Evolutionary conservation across 2,888 invertebrate genomes (phyloP).

Genomic region (Lysandra bellargus): DNA sequence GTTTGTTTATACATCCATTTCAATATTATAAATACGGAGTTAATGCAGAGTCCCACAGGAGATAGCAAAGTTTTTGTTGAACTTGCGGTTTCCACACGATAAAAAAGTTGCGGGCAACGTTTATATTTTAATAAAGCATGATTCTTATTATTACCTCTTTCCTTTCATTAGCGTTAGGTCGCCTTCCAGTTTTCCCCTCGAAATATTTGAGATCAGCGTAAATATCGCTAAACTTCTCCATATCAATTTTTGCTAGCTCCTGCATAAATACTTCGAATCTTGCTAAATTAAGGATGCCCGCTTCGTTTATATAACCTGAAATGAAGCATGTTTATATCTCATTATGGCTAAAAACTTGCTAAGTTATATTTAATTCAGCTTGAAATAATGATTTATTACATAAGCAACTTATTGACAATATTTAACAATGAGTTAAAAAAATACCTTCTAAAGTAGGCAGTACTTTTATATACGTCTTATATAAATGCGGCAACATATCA

Average conservation of each 20-base stretch:
- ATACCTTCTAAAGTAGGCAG: slow-evolving; percentile 92
- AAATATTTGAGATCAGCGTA: slow-evolving; percentile 92
- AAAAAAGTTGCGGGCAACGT: background rate
- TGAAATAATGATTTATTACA: background rate
- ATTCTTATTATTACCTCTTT: slow-evolving; percentile 53
- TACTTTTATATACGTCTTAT: slow-evolving; percentile 92
- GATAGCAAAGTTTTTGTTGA: too few species aligned
- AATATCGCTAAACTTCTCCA: slow-evolving; percentile 87
- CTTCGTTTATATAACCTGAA: slow-evolving; percentile 95
- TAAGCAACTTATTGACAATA: background rate
- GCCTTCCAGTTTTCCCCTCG: slow-evolving; percentile 87
- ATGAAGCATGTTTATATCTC: slow-evolving; percentile 27
- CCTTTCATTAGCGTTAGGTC: slow-evolving; percentile 70
- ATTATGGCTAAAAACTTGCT: too few species aligned
- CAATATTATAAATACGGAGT: too few species aligned
- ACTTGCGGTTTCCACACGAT: too few species aligned
- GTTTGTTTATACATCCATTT: too few species aligned
- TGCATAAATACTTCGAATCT: slow-evolving; percentile 93
- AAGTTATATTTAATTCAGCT: too few species aligned
- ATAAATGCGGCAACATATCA: slow-evolving; percentile 92
- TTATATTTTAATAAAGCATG: background rate
- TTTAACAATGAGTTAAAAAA: background rate
- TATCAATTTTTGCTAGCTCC: slow-evolving; percentile 86
- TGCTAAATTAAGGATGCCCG: slow-evolving; percentile 88
- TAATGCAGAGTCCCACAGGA: too few species aligned